A percentile compares a stretch with the other conserved stretches of the same genome.
These are phyloP conservation scores for Echeneis naucrates DNA, from an alignment of 2,797 vertebrate species.

Conservation along the genomic window DNA sequence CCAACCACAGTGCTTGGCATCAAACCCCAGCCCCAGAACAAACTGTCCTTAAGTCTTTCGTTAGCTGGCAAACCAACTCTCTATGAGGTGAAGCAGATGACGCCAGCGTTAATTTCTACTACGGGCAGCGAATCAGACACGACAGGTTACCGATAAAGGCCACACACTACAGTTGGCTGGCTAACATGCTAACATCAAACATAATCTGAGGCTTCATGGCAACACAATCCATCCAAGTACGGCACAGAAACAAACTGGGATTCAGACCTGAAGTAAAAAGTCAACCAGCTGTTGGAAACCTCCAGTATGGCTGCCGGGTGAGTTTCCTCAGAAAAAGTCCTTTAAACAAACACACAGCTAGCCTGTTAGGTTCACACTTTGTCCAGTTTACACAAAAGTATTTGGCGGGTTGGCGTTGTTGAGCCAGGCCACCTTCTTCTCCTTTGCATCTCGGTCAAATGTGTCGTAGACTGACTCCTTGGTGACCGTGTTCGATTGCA, in stretches of 20 bases:
- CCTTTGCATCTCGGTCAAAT: slow-evolving; percentile 92
- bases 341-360: slow-evolving; percentile 47
- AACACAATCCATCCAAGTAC: slow-evolving; percentile 33
- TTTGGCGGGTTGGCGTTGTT: slow-evolving; percentile 92
- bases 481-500: slow-evolving; percentile 83
- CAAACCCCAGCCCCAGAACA: too few relatives aligned
- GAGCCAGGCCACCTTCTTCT: slow-evolving; percentile 96
- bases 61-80: background rate
- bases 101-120: slow-evolving; percentile 41
- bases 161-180: slow-evolving; percentile 31
- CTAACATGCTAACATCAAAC: slow-evolving; percentile 24
- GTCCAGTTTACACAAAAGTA: slow-evolving; percentile 88
- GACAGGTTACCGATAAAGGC: slow-evolving; percentile 26
- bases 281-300: background rate
- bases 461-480: slow-evolving; percentile 90
- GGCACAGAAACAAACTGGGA: slow-evolving; percentile 25
- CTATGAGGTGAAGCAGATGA: slow-evolving; percentile 24
- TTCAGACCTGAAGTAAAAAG: slow-evolving; percentile 46
- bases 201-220: slow-evolving; percentile 2
- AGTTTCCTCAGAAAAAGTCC: slow-evolving; percentile 54
- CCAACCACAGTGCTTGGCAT: too few relatives aligned
- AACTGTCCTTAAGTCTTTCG: background rate
- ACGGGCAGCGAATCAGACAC: slow-evolving; percentile 35
- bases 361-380: slow-evolving; percentile 10
- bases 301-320: slow-evolving; percentile 34